Evolutionary conservation across 2,113 vertebrate genomes (phyloP).

Genomic region (Myxocyprinus asiaticus): DNA sequence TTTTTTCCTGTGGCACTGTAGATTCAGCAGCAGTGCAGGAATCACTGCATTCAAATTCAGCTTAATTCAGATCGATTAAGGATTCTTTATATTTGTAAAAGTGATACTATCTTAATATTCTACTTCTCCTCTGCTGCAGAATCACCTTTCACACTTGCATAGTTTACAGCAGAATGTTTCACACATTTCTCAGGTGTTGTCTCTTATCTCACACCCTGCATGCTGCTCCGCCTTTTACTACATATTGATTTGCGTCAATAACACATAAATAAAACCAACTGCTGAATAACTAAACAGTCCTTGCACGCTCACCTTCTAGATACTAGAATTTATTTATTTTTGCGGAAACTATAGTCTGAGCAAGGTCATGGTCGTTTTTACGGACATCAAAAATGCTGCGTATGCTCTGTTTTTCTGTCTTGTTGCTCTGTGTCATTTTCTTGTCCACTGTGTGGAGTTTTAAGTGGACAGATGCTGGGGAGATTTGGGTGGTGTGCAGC

Average conservation of each 20-base stretch:
- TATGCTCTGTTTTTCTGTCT: neutral
- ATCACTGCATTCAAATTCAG: too few species aligned
- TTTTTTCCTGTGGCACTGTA: too few species aligned
- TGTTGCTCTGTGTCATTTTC: constrained; percentile 28
- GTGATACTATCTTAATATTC: too few species aligned
- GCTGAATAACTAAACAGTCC: constrained; percentile 11
- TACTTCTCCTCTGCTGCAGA: neutral
- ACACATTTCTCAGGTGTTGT: neutral
- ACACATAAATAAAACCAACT: constrained; percentile 24
- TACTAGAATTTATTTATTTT: too few species aligned
- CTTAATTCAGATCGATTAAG: too few species aligned
- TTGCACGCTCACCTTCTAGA: constrained; percentile 3
- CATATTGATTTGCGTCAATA: constrained; percentile 44
- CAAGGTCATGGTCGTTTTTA: neutral
- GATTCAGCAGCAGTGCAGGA: too few species aligned
- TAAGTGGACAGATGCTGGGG: constrained; percentile 22
- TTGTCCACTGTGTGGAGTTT: constrained; percentile 13
- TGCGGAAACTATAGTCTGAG: neutral
- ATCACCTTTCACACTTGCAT: neutral
- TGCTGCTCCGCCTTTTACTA: constrained; percentile 34
- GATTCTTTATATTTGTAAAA: too few species aligned
- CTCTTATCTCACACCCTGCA: constrained; percentile 38
- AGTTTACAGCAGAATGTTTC: neutral
- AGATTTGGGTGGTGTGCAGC: neutral
- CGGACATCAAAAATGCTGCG: neutral